phyloP scores from a whole-genome alignment of 2,113 vertebrate genomes.

The Chunga burmeisteri region DNA sequence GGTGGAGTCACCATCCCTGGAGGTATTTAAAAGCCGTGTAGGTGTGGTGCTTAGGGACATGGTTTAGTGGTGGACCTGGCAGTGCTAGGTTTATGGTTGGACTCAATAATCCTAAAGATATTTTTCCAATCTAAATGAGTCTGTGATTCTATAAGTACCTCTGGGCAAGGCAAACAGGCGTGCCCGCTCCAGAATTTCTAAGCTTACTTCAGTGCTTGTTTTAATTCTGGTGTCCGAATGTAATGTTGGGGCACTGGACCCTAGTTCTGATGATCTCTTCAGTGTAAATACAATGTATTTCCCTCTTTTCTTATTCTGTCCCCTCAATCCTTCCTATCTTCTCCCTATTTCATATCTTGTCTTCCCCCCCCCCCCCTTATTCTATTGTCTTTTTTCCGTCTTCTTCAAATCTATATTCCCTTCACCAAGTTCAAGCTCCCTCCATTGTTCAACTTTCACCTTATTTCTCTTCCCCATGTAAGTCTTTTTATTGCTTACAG shows the following conservation, averaged over 20 bases:
- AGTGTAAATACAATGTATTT: neutral
- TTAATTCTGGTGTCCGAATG: neutral
- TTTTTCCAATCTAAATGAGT: neutral
- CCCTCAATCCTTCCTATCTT: neutral
- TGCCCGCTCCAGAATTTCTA: neutral
- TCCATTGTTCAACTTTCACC: neutral
- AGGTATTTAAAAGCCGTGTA: neutral
- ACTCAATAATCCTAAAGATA: too few relatives aligned
- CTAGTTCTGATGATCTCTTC: neutral
- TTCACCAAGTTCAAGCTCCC: neutral
- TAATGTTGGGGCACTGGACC: neutral
- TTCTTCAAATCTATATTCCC: neutral
- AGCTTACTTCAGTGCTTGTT: neutral
- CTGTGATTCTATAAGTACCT: neutral
- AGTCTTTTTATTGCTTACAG: neutral
- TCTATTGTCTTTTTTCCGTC: neutral
- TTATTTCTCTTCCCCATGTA: neutral
- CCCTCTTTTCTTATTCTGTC: neutral
- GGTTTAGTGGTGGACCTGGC: too few relatives aligned
- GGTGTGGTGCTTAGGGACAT: neutral
- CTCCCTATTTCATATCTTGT: neutral
- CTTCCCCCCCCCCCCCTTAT: accelerated
- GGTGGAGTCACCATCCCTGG: neutral
- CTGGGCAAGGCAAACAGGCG: accelerated
- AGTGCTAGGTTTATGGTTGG: too few relatives aligned